Base-by-base conservation (phyloP, 92 coral and sea anemone species). In the Blastomussa wellsi region DNA sequence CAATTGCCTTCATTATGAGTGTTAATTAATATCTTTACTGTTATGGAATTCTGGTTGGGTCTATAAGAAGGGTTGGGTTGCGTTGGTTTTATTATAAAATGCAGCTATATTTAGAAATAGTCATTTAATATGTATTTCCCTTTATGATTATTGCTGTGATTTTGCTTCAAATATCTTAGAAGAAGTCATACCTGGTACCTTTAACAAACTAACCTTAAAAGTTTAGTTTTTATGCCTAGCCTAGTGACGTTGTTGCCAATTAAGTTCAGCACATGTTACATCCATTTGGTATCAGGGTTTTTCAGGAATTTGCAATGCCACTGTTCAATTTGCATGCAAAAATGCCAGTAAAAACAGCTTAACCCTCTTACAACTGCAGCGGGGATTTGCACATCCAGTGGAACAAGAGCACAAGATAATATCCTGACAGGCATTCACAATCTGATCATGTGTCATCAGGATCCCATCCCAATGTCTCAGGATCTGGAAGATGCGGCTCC, bases 371-470 rank as follows among this genome's bases (percentile, higher is more conserved):
- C 57, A 51, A 51, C 57, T 51, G 67, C 90, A 86, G 39, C 90
- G 95, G 13, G 86, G 89, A 17, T 90, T 86, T 47, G 89, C 57
- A 67, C 92, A 89, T 33, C 92, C 86, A 52, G 60, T 89, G 11
- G 31, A 15, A 75, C 95, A 86, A 22, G 90, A 86, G 64, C 90
- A 89, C 22, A 89, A 82, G 20, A 92, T 90, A 62, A 89, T 86
- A 81, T 89, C 91, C 49, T 82, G 73, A 72, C 92, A 89, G 70
- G 90, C 3, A 3, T 51, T 51, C 87, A 17, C 89, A 35, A 92
- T 89, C 47, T 89, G 95, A 4, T 64, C 90, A 74, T 32, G 67
- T 62, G 92, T 82, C 95, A 89, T 86, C 65, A 86, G 88, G 29
- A 74, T 20, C 24, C 65, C 65, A 57, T 20, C 65, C 65, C 10